Evolutionary conservation across 2,797 vertebrate genomes (phyloP).

Genomic region (Rhodeus uyekii): DNA sequence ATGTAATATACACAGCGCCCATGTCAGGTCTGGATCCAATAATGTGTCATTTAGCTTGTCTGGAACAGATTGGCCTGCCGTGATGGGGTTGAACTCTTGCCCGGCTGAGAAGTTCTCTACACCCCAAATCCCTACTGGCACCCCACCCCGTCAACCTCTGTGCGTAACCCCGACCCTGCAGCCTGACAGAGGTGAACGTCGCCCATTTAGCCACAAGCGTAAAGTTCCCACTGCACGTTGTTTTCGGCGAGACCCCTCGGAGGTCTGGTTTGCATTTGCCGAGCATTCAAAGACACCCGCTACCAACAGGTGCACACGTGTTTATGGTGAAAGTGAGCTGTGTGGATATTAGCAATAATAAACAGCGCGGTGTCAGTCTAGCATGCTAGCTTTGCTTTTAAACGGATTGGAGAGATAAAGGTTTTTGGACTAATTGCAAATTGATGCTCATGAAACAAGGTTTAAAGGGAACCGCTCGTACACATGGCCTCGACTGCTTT

Average conservation of each 20-base stretch:
- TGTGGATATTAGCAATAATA: constrained; percentile 48
- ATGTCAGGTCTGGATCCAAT: constrained; percentile 99
- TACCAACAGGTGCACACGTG: constrained; percentile 57
- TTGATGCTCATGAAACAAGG: not conserved
- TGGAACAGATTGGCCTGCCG: constrained; percentile 97
- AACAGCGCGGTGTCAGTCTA: constrained; percentile 37
- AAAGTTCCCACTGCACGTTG: constrained; percentile 1
- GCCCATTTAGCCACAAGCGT: constrained; percentile 35
- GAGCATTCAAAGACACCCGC: constrained; percentile 47
- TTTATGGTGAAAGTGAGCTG: constrained; percentile 39
- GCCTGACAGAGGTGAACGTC: constrained; percentile 41
- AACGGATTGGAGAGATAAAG: constrained; percentile 31
- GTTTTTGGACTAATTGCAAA: constrained; percentile 13
- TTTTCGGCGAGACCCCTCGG: constrained; percentile 11
- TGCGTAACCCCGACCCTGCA: constrained; percentile 35
- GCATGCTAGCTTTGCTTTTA: not conserved
- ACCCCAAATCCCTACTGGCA: constrained; percentile 77
- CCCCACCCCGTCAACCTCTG: constrained; percentile 58
- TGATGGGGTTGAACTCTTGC: constrained; percentile 98
- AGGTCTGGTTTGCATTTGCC: constrained; percentile 43
- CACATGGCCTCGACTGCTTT: constrained; percentile 39
- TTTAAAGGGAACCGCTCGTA: not conserved
- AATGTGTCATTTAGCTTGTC: constrained; percentile 98
- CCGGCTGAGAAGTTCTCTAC: constrained; percentile 91
- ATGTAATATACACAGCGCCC: constrained; percentile 87